These are phyloP conservation scores for Montipora foliosa DNA, from an alignment of 64 coral and sea anemone species.

Conservation along the genomic window DNA sequence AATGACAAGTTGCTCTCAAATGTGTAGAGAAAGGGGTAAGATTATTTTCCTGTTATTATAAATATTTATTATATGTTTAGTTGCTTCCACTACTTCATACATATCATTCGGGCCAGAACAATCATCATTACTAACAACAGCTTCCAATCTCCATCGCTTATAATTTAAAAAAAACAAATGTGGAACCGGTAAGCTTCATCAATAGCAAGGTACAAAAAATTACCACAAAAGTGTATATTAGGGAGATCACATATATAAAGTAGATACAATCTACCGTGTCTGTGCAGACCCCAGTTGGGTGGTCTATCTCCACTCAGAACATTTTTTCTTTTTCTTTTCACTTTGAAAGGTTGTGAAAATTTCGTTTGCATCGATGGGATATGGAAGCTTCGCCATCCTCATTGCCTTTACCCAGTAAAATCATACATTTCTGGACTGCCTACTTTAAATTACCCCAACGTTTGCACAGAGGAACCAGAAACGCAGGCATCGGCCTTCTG, in stretches of 20 bases:
- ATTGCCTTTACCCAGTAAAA: slow-evolving; percentile 29
- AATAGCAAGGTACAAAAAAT: slow-evolving; percentile 6
- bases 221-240: slow-evolving; percentile 17
- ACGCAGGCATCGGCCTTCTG: slow-evolving; percentile 27
- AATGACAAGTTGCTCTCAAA: slow-evolving; percentile 1
- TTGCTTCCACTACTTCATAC: not conserved
- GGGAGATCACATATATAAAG: not conserved
- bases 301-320: not conserved
- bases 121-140: not conserved
- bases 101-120: not conserved
- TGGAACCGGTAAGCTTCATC: slow-evolving; percentile 7
- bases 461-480: slow-evolving; percentile 26
- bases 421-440: slow-evolving; percentile 2
- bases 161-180: slow-evolving; percentile 5
- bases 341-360: slow-evolving; percentile 1
- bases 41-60: too few relatives aligned
- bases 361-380: slow-evolving; percentile 44
- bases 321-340: not conserved
- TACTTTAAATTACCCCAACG: slow-evolving; percentile 32
- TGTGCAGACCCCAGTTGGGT: not conserved
- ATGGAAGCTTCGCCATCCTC: slow-evolving; percentile 39
- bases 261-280: slow-evolving; percentile 3
- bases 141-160: not conserved
- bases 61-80: not conserved
- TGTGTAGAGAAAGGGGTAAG: slow-evolving; percentile 13